phyloP scores from a whole-genome alignment of 2,797 vertebrate species.

The Dallia pectoralis region DNA sequence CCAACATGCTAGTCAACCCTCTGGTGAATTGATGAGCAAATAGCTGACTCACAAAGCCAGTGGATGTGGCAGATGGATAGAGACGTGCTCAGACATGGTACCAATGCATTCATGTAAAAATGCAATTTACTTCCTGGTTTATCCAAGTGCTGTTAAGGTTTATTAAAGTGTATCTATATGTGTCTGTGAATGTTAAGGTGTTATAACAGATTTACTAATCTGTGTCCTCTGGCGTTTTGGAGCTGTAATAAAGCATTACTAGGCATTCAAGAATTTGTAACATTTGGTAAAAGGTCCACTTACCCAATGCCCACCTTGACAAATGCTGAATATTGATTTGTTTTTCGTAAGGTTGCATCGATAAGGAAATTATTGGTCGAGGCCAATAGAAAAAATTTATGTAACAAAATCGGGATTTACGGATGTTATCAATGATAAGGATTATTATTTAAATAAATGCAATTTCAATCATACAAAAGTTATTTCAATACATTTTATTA shows the following conservation, averaged over 20 bases:
- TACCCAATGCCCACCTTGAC: not conserved
- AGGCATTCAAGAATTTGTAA: not conserved
- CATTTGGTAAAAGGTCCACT: not conserved
- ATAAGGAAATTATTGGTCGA: no score
- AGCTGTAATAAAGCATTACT: not conserved
- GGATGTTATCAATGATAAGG: no score
- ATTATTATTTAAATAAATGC: no score
- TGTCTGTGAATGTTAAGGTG: not conserved
- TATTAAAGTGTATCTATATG: constrained; percentile 10
- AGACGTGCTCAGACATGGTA: constrained; percentile 38
- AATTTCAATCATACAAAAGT: no score
- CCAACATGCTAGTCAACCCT: constrained; percentile 34
- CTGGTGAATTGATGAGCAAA: constrained; percentile 54
- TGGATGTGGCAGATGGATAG: constrained; percentile 62
- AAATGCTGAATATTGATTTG: not conserved
- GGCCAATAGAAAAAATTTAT: no score
- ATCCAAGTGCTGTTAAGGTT: constrained; percentile 39
- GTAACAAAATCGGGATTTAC: no score
- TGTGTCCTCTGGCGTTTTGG: not conserved
- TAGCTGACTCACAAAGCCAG: constrained; percentile 65
- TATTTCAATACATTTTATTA: no score
- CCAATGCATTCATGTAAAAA: constrained; percentile 66
- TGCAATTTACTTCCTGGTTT: constrained; percentile 56
- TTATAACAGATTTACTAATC: not conserved
- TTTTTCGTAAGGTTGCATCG: no score